Evolutionary conservation across 1,140 invertebrate genomes (phyloP).

Genomic region (Bactericera cockerelli): DNA sequence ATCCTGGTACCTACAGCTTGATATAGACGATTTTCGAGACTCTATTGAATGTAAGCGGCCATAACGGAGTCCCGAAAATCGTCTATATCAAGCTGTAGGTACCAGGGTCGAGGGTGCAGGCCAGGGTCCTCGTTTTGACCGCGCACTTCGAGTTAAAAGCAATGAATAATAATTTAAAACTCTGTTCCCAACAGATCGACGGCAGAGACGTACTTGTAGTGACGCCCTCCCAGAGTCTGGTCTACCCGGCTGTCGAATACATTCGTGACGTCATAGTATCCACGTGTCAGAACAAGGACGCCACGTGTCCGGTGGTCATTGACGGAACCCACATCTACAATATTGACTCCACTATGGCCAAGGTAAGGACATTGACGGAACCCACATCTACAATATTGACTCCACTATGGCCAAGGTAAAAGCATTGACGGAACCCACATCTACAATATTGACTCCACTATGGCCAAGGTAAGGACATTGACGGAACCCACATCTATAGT

Average conservation of each 20-base stretch:
- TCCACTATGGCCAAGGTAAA: constrained; percentile 32
- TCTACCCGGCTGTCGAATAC: constrained; percentile 49
- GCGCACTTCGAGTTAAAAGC: no score
- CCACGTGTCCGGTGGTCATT: no score
- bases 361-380: constrained; percentile 34
- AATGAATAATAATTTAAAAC: no score
- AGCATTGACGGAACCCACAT: constrained; percentile 41
- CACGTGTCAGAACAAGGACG: constrained; percentile 25
- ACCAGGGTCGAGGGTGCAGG: no score
- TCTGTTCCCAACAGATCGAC: no score
- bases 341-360: constrained; percentile 42
- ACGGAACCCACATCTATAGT: constrained; percentile 39
- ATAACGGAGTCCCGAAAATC: no score
- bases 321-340: constrained; percentile 40
- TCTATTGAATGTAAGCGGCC: no score
- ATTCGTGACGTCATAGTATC: constrained; percentile 31
- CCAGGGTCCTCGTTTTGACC: no score
- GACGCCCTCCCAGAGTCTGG: constrained; percentile 40
- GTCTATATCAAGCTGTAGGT: no score
- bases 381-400: constrained; percentile 41
- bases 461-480: constrained; percentile 28
- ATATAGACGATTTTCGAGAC: no score
- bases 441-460: constrained; percentile 41
- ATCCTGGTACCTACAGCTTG: no score
- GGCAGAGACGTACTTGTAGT: constrained; percentile 29